These are phyloP conservation scores for Drosophila arizonae DNA, from an alignment of 1,140 invertebrate genomes.

Conservation along the genomic window DNA sequence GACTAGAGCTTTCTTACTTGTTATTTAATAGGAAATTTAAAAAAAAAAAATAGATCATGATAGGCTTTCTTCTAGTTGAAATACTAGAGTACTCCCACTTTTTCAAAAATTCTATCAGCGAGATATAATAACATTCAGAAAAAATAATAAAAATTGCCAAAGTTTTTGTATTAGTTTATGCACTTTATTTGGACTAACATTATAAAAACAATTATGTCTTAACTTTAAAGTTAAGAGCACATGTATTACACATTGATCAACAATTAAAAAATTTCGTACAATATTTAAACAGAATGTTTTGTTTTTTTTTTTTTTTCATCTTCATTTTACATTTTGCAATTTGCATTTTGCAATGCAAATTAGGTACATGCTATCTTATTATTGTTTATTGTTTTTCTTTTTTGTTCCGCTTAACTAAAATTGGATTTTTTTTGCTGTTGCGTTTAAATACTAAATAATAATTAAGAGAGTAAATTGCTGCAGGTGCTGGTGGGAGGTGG, in stretches of 20 bases:
- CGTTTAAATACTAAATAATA: slow-evolving; percentile 77
- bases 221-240: slow-evolving; percentile 62
- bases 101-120: too few relatives aligned
- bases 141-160: too few relatives aligned
- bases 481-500: slow-evolving; percentile 1
- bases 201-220: slow-evolving; percentile 68
- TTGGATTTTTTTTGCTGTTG: slow-evolving; percentile 45
- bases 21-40: too few relatives aligned
- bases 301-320: background rate
- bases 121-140: too few relatives aligned
- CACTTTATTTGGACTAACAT: slow-evolving; percentile 73
- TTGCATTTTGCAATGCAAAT: slow-evolving; percentile 42
- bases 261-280: slow-evolving; percentile 64
- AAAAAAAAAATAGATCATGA: too few relatives aligned
- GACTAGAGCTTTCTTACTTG: too few relatives aligned
- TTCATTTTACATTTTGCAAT: slow-evolving; percentile 34
- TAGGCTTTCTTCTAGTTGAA: too few relatives aligned
- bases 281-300: slow-evolving; percentile 26
- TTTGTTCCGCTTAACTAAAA: slow-evolving; percentile 45
- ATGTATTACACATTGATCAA: slow-evolving; percentile 75
- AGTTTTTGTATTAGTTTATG: slow-evolving; percentile 41
- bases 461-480: slow-evolving; percentile 74
- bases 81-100: too few relatives aligned
- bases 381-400: slow-evolving; percentile 1
- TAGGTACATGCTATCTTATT: slow-evolving; percentile 28